A percentile compares a stretch with the other conserved stretches of the same genome.
These are phyloP conservation scores for Trachythela sp. DNA, from an alignment of 64 coral and sea anemone genomes.

Conservation along the genomic window DNA sequence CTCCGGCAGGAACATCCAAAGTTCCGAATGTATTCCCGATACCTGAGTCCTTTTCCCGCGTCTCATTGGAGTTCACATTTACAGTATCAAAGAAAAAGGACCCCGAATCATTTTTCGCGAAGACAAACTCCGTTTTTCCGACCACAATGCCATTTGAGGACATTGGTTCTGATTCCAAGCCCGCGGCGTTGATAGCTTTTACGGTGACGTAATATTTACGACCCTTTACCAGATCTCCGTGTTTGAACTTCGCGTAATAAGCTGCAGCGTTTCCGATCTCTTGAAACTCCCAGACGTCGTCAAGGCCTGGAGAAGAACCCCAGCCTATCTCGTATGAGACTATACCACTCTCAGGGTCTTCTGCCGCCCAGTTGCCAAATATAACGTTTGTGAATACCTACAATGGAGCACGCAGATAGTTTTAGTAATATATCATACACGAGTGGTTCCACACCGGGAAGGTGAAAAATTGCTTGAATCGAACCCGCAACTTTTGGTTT, in stretches of 20 bases:
- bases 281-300: too few species aligned
- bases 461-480: too few species aligned
- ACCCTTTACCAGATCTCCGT: conserved; percentile 48
- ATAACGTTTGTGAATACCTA: conserved; percentile 89
- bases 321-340: conserved; percentile 89
- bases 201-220: conserved; percentile 24
- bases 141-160: conserved; percentile 76
- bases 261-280: not conserved
- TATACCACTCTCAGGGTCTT: conserved; percentile 68
- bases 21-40: conserved; percentile 84
- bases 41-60: conserved; percentile 59
- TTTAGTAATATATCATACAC: too few species aligned
- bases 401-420: too few species aligned
- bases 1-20: conserved; percentile 74
- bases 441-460: too few species aligned
- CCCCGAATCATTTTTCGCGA: conserved; percentile 63
- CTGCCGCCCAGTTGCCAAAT: conserved; percentile 77
- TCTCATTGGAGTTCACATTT: conserved; percentile 39
- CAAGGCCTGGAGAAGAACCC: conserved; percentile 47
- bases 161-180: conserved; percentile 62
- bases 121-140: conserved; percentile 85
- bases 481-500: too few species aligned
- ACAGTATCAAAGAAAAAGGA: too few species aligned
- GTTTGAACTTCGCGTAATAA: conserved; percentile 70
- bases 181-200: conserved; percentile 68